Evolutionary conservation across 2,797 vertebrate genomes (phyloP).

Genomic region (Morelia viridis): DNA sequence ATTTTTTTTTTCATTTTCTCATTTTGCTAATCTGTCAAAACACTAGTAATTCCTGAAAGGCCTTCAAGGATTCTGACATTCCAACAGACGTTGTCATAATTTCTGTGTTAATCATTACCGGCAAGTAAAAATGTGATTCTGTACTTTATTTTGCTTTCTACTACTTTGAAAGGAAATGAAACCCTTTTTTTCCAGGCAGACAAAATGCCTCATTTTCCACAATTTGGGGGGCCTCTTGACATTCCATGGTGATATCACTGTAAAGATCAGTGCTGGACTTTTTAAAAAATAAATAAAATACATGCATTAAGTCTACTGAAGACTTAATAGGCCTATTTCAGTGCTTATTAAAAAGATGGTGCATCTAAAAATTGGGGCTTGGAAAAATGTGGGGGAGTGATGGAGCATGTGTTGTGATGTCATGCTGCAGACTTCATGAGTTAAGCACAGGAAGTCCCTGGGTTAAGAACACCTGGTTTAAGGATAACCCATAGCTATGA

Average conservation of each 20-base stretch:
- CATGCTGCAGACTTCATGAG: background rate
- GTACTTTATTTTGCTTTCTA: background rate
- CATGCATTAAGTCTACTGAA: background rate
- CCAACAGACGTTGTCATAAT: background rate
- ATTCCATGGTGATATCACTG: background rate
- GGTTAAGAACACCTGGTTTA: too few species aligned
- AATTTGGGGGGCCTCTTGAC: background rate
- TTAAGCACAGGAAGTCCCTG: background rate
- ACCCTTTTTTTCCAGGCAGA: background rate
- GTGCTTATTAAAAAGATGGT: background rate
- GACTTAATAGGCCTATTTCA: background rate
- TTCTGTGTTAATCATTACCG: background rate
- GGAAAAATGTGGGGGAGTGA: too few species aligned
- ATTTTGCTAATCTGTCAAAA: background rate
- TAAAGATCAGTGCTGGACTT: background rate
- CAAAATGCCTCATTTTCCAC: background rate
- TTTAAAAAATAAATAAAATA: background rate
- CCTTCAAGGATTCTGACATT: background rate
- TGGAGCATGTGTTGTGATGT: too few species aligned
- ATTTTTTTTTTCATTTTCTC: background rate
- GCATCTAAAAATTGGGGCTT: background rate
- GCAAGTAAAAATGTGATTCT: background rate
- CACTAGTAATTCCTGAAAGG: background rate
- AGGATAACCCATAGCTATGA: too few species aligned
- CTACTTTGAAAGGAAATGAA: background rate